phyloP scores from a whole-genome alignment of 2,113 vertebrate genomes.

The Pterocles orientalis region DNA sequence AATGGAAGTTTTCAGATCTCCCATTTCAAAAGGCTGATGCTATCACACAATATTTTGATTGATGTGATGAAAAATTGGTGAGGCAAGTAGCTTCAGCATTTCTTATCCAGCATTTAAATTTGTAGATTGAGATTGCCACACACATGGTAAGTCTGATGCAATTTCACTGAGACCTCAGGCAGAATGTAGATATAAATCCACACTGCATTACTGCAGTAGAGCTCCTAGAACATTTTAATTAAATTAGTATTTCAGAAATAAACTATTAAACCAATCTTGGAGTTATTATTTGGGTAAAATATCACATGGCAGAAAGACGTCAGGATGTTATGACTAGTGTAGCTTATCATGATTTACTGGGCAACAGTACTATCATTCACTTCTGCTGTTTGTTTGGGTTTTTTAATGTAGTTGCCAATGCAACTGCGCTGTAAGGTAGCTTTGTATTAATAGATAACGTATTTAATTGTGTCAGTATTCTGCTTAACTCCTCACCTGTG shows the following conservation, averaged over 20 bases:
- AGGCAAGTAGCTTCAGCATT: neutral
- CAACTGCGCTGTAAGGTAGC: neutral
- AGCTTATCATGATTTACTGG: neutral
- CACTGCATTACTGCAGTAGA: neutral
- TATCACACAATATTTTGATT: neutral
- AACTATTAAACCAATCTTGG: conserved; percentile 21
- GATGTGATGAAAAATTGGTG: neutral
- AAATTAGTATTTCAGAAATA: conserved; percentile 46
- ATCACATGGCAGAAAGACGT: neutral
- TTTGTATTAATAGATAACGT: neutral
- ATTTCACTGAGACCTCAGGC: conserved; percentile 33
- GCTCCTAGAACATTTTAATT: conserved; percentile 20
- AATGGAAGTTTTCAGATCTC: conserved; percentile 23
- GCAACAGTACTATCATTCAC: neutral
- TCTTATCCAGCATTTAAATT: neutral
- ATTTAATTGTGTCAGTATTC: neutral
- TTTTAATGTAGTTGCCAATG: neutral
- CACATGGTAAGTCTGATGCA: neutral
- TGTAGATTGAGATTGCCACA: conserved; percentile 28
- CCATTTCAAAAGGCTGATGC: neutral
- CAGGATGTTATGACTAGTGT: neutral
- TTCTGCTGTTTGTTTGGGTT: neutral
- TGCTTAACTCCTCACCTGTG: neutral
- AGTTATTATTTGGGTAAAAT: conserved; percentile 19
- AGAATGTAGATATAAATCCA: conserved; percentile 18